Conservation (phyloP, 35 echinoderm and acorn worm genomes). For the Apostichopus parvimensis region DNA sequence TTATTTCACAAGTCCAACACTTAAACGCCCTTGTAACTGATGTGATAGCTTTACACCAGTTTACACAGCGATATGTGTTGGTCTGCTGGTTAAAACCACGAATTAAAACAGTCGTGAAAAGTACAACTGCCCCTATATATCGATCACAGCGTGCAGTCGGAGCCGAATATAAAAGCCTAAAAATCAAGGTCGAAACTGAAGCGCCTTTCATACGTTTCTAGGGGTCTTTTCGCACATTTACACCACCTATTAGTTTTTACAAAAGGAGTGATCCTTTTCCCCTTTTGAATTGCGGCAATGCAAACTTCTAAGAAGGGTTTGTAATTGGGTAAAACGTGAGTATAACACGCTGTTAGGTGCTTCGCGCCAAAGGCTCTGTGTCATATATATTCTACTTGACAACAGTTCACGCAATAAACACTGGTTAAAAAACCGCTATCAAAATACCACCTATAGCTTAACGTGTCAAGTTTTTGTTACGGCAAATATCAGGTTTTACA, state of each 20-base stretch:
- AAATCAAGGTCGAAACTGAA: slow-evolving; percentile 46
- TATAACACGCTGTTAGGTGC: not conserved
- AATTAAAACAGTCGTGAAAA: slow-evolving; percentile 22
- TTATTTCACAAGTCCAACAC: slow-evolving; percentile 11
- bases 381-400: too few species aligned
- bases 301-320: not conserved
- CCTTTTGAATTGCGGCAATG: not conserved
- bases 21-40: slow-evolving; percentile 19
- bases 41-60: not conserved
- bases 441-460: too few species aligned
- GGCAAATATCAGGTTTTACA: too few species aligned
- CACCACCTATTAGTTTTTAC: slow-evolving; percentile 17
- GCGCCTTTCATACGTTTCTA: slow-evolving; percentile 12
- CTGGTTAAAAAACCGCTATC: too few species aligned
- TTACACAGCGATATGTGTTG: not conserved
- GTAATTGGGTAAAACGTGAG: not conserved
- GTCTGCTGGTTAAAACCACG: not conserved
- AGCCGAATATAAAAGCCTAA: slow-evolving; percentile 18
- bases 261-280: slow-evolving; percentile 6
- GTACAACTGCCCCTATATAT: slow-evolving; percentile 34
- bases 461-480: too few species aligned
- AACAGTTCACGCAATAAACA: too few species aligned
- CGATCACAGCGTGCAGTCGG: slow-evolving; percentile 37
- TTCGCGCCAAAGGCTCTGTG: too few species aligned
- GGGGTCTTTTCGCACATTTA: slow-evolving; percentile 41